Evolutionary conservation across 2,797 vertebrate genomes (phyloP).

Genomic region (Siniperca undulata): DNA sequence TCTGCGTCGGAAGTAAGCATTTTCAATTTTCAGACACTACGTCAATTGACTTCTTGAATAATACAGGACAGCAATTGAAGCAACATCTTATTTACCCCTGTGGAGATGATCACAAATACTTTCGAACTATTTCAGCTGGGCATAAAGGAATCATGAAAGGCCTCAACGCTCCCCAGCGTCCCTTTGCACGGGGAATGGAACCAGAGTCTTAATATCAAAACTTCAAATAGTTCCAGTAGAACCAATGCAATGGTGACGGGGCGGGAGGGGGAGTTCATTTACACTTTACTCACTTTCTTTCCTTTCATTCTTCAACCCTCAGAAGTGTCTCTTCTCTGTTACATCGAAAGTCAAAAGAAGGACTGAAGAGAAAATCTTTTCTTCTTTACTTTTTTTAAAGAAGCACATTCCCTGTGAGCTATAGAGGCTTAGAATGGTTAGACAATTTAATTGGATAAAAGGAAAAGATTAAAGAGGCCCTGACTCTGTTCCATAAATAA

Average conservation of each 20-base stretch:
- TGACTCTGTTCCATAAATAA: slow-evolving; percentile 88
- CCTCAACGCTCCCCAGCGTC: slow-evolving; percentile 76
- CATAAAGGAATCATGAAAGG: slow-evolving; percentile 86
- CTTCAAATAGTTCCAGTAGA: slow-evolving; percentile 88
- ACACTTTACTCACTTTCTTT: slow-evolving; percentile 86
- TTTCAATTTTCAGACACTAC: slow-evolving; percentile 74
- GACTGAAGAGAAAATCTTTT: slow-evolving; percentile 81
- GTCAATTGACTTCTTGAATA: slow-evolving; percentile 79
- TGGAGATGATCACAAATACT: slow-evolving; percentile 82
- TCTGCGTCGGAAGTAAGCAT: slow-evolving; percentile 69
- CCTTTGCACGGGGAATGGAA: slow-evolving; percentile 79
- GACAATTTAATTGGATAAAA: slow-evolving; percentile 91
- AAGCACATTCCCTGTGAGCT: slow-evolving; percentile 82
- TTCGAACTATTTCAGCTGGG: slow-evolving; percentile 81
- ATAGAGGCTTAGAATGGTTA: slow-evolving; percentile 84
- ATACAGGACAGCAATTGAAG: slow-evolving; percentile 77
- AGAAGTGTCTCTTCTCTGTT: slow-evolving; percentile 84
- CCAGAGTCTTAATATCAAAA: slow-evolving; percentile 83
- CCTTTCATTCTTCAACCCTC: slow-evolving; percentile 82
- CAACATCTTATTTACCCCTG: slow-evolving; percentile 76
- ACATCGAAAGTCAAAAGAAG: slow-evolving; percentile 83
- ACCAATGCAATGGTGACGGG: slow-evolving; percentile 80
- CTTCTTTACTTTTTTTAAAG: slow-evolving; percentile 72
- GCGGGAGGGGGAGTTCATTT: slow-evolving; percentile 84
- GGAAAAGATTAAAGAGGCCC: slow-evolving; percentile 88